These are phyloP conservation scores for Andinoacara biseriatus DNA, from an alignment of 2,113 vertebrate genomes.

Conservation along the genomic window DNA sequence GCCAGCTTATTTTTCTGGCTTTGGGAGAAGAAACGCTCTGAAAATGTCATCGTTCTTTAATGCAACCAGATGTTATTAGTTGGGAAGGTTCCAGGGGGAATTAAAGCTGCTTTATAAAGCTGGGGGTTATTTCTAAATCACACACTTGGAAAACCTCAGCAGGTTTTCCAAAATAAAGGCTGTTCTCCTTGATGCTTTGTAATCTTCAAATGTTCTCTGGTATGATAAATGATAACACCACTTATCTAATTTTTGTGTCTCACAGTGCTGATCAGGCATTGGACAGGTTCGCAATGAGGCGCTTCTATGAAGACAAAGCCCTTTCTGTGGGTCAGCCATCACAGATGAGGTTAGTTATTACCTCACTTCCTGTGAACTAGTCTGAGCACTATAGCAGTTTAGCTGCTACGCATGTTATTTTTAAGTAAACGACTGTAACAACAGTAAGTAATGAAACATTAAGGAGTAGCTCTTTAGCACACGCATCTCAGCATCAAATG, in stretches of 20 bases:
- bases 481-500: too few relatives aligned
- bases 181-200: background rate
- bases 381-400: background rate
- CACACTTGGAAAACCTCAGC: background rate
- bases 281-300: slow-evolving; percentile 97
- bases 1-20: slow-evolving; percentile 47
- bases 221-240: background rate
- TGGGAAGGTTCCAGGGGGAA: slow-evolving; percentile 23
- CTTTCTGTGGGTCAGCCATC: slow-evolving; percentile 93
- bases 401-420: background rate
- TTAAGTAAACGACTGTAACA: background rate
- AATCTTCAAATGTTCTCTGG: background rate
- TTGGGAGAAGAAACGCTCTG: background rate
- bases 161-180: slow-evolving; percentile 1
- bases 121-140: slow-evolving; percentile 7
- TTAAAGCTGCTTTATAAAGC: slow-evolving; percentile 29
- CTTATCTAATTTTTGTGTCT: background rate
- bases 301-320: slow-evolving; percentile 97
- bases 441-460: background rate
- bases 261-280: slow-evolving; percentile 92
- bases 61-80: slow-evolving; percentile 60
- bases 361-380: slow-evolving; percentile 37
- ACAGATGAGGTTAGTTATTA: slow-evolving; percentile 88
- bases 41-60: slow-evolving; percentile 51
- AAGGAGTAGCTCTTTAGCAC: background rate